Percentiles rank a stretch among this genome's conserved stretches.
phyloP scores from a whole-genome alignment of 1,140 invertebrate genomes.

The Calosoma granatense region DNA sequence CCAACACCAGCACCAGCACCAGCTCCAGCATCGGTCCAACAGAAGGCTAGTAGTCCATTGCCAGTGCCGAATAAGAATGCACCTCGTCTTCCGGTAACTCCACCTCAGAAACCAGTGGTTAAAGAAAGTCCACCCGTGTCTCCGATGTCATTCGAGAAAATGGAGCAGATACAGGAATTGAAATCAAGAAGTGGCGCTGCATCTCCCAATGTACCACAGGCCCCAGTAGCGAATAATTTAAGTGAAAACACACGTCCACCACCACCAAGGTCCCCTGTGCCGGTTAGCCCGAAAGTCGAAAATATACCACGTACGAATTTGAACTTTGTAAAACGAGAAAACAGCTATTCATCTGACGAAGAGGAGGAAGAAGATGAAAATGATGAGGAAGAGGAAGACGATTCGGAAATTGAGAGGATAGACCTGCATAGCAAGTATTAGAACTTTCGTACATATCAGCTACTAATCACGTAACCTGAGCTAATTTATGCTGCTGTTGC shows the following conservation, averaged over 20 bases:
- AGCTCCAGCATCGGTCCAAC: not conserved
- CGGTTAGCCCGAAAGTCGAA: not conserved
- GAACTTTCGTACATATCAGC: too few species aligned
- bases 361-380: not conserved
- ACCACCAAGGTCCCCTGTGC: not conserved
- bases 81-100: not conserved
- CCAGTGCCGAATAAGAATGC: not conserved
- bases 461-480: too few species aligned
- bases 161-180: not conserved
- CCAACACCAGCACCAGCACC: not conserved
- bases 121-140: not conserved
- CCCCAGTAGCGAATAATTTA: not conserved
- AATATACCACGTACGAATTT: not conserved
- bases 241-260: not conserved
- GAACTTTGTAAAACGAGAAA: constrained; percentile 3
- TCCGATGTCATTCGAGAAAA: not conserved
- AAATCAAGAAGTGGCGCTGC: not conserved
- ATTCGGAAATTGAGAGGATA: constrained; percentile 4
- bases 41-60: not conserved
- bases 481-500: too few species aligned
- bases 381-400: not conserved
- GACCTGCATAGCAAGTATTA: not conserved
- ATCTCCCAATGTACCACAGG: too few species aligned
- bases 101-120: not conserved
- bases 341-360: constrained; percentile 1